Evolutionary conservation across 2,113 vertebrate species (phyloP).

Genomic region (Ifrita kowaldi): DNA sequence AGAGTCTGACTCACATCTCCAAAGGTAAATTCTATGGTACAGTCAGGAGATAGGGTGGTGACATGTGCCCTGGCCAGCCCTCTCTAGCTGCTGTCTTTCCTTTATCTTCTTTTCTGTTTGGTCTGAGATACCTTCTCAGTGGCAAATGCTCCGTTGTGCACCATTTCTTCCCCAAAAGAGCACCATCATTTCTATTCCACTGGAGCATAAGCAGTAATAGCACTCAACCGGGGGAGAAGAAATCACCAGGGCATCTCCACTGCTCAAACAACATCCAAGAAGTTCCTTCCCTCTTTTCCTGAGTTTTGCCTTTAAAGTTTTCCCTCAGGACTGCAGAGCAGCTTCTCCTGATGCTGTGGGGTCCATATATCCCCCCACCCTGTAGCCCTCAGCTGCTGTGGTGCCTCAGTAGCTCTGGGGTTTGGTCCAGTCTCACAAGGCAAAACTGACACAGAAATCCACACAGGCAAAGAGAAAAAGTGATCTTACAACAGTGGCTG

Average conservation of each 20-base stretch:
- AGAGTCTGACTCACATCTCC: background rate
- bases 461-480: background rate
- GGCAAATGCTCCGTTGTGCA: background rate
- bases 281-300: background rate
- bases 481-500: background rate
- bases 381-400: background rate
- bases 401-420: fast-evolving
- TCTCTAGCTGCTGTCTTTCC: background rate
- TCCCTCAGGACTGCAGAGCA: background rate
- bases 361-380: fast-evolving
- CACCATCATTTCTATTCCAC: background rate
- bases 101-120: background rate
- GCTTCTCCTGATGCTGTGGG: background rate
- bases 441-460: background rate
- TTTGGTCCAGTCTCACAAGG: background rate
- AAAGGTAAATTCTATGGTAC: background rate
- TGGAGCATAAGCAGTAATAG: background rate
- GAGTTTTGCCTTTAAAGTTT: background rate
- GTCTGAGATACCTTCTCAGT: background rate
- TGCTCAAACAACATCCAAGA: background rate
- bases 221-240: fast-evolving
- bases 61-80: background rate
- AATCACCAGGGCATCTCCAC: background rate
- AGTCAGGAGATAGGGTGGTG: background rate
- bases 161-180: background rate